phyloP scores from a whole-genome alignment of 2,113 vertebrate species.

The Hippocampus barbouri region DNA sequence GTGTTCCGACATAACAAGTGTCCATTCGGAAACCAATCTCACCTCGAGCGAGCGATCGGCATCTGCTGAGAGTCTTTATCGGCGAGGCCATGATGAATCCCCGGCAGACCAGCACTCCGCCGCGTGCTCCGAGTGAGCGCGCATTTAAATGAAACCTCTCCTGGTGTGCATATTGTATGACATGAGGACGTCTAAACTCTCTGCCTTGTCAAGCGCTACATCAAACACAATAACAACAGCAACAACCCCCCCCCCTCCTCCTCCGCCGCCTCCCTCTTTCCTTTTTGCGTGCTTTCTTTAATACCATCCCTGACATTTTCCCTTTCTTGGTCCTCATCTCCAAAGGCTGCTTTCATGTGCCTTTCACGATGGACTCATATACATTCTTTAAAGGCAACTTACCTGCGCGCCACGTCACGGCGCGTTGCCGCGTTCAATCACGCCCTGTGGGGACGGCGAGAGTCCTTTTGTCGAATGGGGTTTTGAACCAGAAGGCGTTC shows the following conservation, averaged over 20 bases:
- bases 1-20: slow-evolving; percentile 71
- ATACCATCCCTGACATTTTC: slow-evolving; percentile 68
- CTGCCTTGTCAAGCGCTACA: slow-evolving; percentile 73
- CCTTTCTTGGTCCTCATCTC: slow-evolving; percentile 64
- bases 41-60: slow-evolving; percentile 66
- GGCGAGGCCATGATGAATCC: slow-evolving; percentile 67
- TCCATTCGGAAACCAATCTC: slow-evolving; percentile 69
- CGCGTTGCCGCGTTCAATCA: slow-evolving; percentile 63
- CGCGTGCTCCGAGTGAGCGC: slow-evolving; percentile 66
- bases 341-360: slow-evolving; percentile 59
- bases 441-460: slow-evolving; percentile 45
- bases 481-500: slow-evolving; percentile 56
- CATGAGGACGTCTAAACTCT: slow-evolving; percentile 72
- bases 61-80: slow-evolving; percentile 67
- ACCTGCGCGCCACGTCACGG: slow-evolving; percentile 36
- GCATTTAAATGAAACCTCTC: slow-evolving; percentile 71
- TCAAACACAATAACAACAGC: slow-evolving; percentile 72
- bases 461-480: slow-evolving; percentile 6
- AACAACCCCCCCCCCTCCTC: slow-evolving; percentile 42
- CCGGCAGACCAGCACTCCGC: slow-evolving; percentile 61
- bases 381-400: slow-evolving; percentile 55
- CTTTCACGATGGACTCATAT: slow-evolving; percentile 65
- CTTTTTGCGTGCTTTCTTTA: slow-evolving; percentile 41
- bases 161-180: slow-evolving; percentile 47
- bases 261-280: slow-evolving; percentile 27